Evolutionary conservation across 2,113 vertebrate genomes (phyloP).

Genomic region (Pitta sordida): DNA sequence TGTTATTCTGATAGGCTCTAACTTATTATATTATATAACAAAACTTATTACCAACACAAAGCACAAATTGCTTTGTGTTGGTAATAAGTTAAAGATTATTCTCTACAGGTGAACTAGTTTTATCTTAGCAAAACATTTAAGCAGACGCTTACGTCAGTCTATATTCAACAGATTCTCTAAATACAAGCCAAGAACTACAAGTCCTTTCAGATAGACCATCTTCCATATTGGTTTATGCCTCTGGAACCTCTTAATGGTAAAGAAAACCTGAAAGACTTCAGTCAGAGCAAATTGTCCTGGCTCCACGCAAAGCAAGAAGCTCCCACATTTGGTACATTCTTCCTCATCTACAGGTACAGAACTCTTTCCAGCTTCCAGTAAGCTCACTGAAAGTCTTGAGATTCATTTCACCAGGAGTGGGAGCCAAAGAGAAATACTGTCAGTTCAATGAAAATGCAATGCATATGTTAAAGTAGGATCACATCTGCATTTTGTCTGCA

Average conservation of each 20-base stretch:
- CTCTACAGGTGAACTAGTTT: background rate
- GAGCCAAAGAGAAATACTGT: background rate
- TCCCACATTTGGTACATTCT: background rate
- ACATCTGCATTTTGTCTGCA: conserved; percentile 36
- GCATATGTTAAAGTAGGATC: conserved; percentile 35
- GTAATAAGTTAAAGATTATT: background rate
- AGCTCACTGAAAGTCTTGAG: background rate
- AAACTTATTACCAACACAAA: no score
- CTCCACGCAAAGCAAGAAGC: background rate
- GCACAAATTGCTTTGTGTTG: no score
- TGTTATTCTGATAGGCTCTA: no score
- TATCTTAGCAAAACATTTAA: background rate
- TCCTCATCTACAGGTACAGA: background rate
- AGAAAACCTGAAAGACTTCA: background rate
- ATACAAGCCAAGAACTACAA: background rate
- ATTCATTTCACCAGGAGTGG: background rate
- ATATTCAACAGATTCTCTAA: background rate
- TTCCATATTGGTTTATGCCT: background rate
- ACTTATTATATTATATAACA: no score
- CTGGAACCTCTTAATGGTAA: background rate
- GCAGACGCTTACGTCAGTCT: background rate
- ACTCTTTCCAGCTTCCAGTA: background rate
- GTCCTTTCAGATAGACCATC: background rate
- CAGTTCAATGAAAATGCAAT: conserved; percentile 24
- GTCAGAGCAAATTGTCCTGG: background rate